A percentile compares a stretch with the other conserved stretches of the same genome.
Conservation (phyloP, 2,113 vertebrate species). For the Pseudorasbora parva region DNA sequence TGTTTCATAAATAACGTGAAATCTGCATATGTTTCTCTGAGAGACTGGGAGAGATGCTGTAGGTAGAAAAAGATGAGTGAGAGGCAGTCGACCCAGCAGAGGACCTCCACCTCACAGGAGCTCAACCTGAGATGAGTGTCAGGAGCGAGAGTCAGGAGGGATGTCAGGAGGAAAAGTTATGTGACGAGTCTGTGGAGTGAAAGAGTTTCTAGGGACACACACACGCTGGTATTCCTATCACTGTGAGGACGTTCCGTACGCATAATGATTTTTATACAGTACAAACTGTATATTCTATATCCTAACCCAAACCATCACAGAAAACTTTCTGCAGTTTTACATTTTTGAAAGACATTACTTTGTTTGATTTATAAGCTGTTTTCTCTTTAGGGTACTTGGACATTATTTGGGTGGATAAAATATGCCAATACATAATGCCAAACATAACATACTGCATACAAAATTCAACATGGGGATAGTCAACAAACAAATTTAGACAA, state of each 20-base stretch:
- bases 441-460: too few relatives aligned
- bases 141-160: constrained; percentile 7
- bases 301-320: too few relatives aligned
- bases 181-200: constrained; percentile 21
- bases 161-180: constrained; percentile 35
- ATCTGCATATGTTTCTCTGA: constrained; percentile 27
- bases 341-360: too few relatives aligned
- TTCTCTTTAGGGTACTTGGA: too few relatives aligned
- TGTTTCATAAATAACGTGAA: constrained; percentile 54
- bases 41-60: constrained; percentile 12
- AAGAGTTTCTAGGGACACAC: constrained; percentile 2
- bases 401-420: too few relatives aligned
- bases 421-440: too few relatives aligned
- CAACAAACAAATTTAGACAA: too few relatives aligned
- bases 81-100: constrained; percentile 29
- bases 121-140: constrained; percentile 36
- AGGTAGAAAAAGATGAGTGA: constrained; percentile 29
- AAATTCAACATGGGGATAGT: too few relatives aligned
- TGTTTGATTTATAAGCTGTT: neutral
- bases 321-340: too few relatives aligned
- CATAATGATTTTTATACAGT: too few relatives aligned
- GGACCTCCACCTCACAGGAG: constrained; percentile 26
- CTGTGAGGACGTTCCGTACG: too few relatives aligned
- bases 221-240: neutral
- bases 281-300: too few relatives aligned